phyloP scores from a whole-genome alignment of 2,797 vertebrate species.

The Galagoides demidoff region DNA sequence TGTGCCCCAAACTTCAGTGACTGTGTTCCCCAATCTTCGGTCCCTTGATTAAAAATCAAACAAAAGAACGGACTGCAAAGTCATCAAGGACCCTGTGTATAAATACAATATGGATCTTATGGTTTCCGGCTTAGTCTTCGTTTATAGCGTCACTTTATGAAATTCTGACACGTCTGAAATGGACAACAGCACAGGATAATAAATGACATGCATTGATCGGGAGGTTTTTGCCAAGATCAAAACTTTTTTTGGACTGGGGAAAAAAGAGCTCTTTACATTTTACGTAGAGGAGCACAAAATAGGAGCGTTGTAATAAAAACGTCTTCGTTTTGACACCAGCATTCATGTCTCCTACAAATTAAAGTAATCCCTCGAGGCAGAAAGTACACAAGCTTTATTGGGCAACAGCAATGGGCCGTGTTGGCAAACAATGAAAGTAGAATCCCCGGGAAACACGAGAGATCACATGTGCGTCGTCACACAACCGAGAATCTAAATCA shows the following conservation, averaged over 20 bases:
- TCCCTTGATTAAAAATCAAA: background rate
- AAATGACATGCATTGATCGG: conserved; percentile 86
- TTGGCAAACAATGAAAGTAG: conserved; percentile 76
- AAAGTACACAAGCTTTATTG: conserved; percentile 80
- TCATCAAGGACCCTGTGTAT: background rate
- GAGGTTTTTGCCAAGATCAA: conserved; percentile 48
- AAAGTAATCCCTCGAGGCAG: conserved; percentile 79
- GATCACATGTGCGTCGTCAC: conserved; percentile 17
- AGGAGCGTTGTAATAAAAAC: conserved; percentile 78
- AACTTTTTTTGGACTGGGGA: conserved; percentile 49
- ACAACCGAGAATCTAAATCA: conserved; percentile 1
- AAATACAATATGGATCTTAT: conserved; percentile 83
- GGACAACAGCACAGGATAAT: conserved; percentile 88
- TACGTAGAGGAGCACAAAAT: conserved; percentile 83
- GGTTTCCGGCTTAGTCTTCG: conserved; percentile 86
- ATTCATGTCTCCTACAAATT: conserved; percentile 78
- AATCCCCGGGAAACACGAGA: background rate
- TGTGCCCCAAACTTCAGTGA: background rate
- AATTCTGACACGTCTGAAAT: conserved; percentile 87
- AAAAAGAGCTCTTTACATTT: conserved; percentile 88
- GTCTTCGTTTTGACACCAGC: conserved; percentile 80
- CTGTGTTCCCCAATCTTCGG: background rate
- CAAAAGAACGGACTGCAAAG: background rate
- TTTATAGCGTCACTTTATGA: conserved; percentile 87
- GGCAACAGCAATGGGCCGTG: conserved; percentile 80